Conservation (phyloP, 2,888 invertebrate species). For the Eulithis testata region DNA sequence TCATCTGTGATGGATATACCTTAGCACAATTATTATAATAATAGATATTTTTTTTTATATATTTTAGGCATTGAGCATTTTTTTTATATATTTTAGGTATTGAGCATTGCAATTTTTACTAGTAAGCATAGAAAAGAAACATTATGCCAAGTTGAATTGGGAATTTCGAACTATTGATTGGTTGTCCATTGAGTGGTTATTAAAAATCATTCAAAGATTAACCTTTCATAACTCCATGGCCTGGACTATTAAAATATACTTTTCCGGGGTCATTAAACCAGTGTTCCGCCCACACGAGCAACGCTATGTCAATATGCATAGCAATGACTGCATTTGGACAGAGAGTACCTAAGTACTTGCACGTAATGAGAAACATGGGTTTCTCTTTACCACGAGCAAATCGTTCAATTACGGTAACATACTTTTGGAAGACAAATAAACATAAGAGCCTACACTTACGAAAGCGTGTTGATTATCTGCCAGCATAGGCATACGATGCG, state of each 20-base stretch:
- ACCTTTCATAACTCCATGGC: slow-evolving; percentile 9
- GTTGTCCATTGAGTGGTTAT: too few relatives aligned
- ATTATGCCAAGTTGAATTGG: too few relatives aligned
- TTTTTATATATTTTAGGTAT: too few relatives aligned
- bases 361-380: slow-evolving; percentile 11
- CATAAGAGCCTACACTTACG: slow-evolving; percentile 1
- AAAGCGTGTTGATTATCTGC: slow-evolving; percentile 11
- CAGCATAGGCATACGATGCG: not conserved
- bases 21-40: too few relatives aligned
- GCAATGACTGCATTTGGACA: slow-evolving; percentile 39
- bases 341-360: slow-evolving; percentile 7
- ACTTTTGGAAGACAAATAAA: slow-evolving; percentile 20
- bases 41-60: too few relatives aligned
- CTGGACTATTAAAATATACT: slow-evolving; percentile 54
- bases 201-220: too few relatives aligned
- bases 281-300: slow-evolving; percentile 65
- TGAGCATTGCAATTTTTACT: too few relatives aligned
- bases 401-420: slow-evolving; percentile 22
- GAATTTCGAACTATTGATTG: too few relatives aligned
- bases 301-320: slow-evolving; percentile 62
- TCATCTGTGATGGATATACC: too few relatives aligned
- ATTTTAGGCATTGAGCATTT: too few relatives aligned
- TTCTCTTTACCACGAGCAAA: slow-evolving; percentile 28
- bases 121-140: too few relatives aligned
- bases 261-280: slow-evolving; percentile 65